Evolutionary conservation across 2,888 invertebrate genomes (phyloP).

Genomic region (Acanthoscelides obtectus): DNA sequence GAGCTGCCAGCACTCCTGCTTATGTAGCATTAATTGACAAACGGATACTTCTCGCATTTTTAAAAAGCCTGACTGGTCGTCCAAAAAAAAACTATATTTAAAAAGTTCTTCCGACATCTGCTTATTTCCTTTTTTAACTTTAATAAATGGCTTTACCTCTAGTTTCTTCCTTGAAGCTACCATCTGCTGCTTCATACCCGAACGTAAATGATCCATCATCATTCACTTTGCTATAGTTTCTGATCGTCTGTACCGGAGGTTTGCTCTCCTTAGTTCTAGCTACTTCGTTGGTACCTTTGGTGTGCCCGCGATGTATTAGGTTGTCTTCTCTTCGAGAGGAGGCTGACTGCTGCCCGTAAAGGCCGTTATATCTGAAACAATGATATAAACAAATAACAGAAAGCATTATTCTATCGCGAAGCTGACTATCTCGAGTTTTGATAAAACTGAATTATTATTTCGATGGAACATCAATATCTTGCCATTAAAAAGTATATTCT

Average conservation of each 20-base stretch:
- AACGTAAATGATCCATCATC: constrained; percentile 82
- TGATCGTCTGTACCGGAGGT: constrained; percentile 76
- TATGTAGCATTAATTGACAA: no score
- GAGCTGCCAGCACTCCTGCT: no score
- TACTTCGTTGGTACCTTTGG: constrained; percentile 34
- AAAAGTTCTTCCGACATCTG: not conserved
- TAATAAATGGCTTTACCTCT: constrained; percentile 45
- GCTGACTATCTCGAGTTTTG: no score
- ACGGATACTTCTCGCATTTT: no score
- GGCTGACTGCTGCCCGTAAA: constrained; percentile 47
- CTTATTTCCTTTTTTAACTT: not conserved
- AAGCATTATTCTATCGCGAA: no score
- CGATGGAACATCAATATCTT: no score
- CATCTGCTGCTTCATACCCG: constrained; percentile 80
- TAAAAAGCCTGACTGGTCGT: no score
- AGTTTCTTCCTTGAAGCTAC: constrained; percentile 83
- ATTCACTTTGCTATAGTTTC: constrained; percentile 78
- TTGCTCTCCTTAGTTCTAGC: constrained; percentile 54
- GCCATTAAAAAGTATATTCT: no score
- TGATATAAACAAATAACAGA: no score
- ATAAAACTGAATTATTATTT: no score
- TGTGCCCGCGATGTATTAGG: constrained; percentile 38
- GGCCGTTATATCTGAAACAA: constrained; percentile 44
- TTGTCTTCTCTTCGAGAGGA: constrained; percentile 38
- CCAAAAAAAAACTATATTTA: not conserved